Conservation (phyloP, 64 coral and sea anemone genomes). For the Montipora efflorescens region DNA sequence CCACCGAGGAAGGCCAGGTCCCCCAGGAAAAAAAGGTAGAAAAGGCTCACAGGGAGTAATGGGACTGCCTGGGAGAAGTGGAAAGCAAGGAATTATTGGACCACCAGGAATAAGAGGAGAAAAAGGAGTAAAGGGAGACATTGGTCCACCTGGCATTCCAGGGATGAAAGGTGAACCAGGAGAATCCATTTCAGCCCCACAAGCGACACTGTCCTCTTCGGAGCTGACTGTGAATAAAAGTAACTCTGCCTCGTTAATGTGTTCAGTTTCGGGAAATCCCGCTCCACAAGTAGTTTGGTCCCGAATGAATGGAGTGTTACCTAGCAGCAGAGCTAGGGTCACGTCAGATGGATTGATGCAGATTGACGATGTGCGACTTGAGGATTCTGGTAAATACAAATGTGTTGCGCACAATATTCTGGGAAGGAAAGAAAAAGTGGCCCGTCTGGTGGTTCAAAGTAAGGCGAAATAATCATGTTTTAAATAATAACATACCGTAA, state of each 20-base stretch:
- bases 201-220: neutral
- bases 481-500: neutral
- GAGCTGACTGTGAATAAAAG: neutral
- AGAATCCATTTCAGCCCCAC: neutral
- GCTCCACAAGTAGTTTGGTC: neutral
- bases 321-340: conserved; percentile 1
- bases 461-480: neutral
- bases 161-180: conserved; percentile 42
- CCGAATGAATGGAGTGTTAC: neutral
- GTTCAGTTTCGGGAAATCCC: conserved; percentile 18
- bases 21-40: neutral
- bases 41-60: conserved; percentile 8
- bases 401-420: conserved; percentile 16
- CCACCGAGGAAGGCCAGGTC: neutral
- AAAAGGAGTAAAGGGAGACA: conserved; percentile 37
- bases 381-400: conserved; percentile 22
- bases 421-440: neutral
- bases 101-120: conserved; percentile 40
- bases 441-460: neutral
- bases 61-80: conserved; percentile 19
- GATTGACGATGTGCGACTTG: neutral
- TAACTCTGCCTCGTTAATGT: neutral
- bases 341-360: neutral
- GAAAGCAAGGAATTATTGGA: conserved; percentile 39
- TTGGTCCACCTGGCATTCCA: conserved; percentile 24